Evolutionary conservation across 2,113 vertebrate genomes (phyloP), one percentile per base, ranked within the genome.

Genomic region (Triplophysa rosa): DNA sequence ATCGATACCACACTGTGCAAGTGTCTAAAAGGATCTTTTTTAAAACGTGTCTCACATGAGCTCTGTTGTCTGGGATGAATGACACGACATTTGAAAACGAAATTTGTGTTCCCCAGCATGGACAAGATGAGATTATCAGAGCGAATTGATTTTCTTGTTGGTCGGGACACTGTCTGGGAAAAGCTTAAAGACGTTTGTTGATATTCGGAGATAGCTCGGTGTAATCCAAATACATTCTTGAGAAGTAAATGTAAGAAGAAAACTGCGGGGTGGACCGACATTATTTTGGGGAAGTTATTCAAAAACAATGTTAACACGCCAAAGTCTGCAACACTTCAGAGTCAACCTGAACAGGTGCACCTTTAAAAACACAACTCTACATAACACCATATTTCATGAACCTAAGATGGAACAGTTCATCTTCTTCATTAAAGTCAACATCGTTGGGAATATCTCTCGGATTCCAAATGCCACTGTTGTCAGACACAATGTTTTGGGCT

Each of bases 81-180:
- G n/a, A 29, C 45, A 8, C 47, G 9, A 47, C 70, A 29, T 29
- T 29, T 74, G 70, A 33, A 61, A 75, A 81, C 61, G 70, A 45
- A 17, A 59, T 79, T 79, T 72, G 73, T 40, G 21, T 40, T 68
- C 68, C 59, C 47, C 59, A 49, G 61, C 72, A 70, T 12, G 42
- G 40, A 79, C 67, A 79, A 64, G 68, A 84, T 74, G 56, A 67
- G 75, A 81, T 84, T 82, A 77, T 65, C 70, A 12, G 12, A 49
- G 76, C 37, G 81, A 78, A 84, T 68, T 21, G 65, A 81, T 78
- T 79, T 69, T 75, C 64, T 52, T 59, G n/a, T 29, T 58, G 68
- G 42, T 23, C 19, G 47, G 21, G 54, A 52, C 11, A 14, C 42
- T 26, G 47, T n/a, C 17, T 17, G 3, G 54, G 17, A 47, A 69